phyloP scores from a whole-genome alignment of 2,113 vertebrate species.

The Nannospalax galili region DNA sequence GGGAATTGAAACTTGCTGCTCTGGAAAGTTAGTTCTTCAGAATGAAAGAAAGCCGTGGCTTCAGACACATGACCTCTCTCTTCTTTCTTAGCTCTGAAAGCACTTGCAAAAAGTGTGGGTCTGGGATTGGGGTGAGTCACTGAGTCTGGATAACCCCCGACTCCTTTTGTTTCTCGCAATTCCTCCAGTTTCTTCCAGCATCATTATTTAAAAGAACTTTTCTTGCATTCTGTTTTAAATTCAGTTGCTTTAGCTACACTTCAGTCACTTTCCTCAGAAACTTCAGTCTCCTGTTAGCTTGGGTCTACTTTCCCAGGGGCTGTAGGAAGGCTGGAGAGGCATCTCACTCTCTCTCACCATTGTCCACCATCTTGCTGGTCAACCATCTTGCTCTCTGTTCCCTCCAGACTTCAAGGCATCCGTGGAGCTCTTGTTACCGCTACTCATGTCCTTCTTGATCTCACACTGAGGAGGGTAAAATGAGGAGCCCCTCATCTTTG shows the following conservation, averaged over 20 bases:
- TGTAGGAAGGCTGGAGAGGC: neutral
- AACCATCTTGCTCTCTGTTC: neutral
- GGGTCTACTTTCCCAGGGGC: neutral
- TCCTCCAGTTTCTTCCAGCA: too few species aligned
- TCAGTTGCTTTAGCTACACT: rapidly evolving
- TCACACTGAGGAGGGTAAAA: neutral
- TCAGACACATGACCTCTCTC: neutral
- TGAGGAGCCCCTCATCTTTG: too few species aligned
- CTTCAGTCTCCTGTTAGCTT: neutral
- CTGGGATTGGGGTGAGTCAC: neutral
- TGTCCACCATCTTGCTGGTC: rapidly evolving
- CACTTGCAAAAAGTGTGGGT: neutral
- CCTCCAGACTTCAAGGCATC: neutral
- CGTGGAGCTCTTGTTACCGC: neutral
- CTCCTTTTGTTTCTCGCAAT: neutral
- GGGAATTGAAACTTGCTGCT: conserved; percentile 77
- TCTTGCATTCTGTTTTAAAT: neutral
- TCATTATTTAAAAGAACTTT: neutral
- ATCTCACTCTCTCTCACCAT: rapidly evolving
- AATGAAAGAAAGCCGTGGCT: neutral
- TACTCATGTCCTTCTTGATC: neutral
- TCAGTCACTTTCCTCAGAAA: neutral
- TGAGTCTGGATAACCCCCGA: neutral
- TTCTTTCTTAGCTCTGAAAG: neutral
- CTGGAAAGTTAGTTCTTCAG: conserved; percentile 46